Base-by-base conservation (phyloP, 2,888 invertebrate genomes). In the Physocephala rufipes region DNA sequence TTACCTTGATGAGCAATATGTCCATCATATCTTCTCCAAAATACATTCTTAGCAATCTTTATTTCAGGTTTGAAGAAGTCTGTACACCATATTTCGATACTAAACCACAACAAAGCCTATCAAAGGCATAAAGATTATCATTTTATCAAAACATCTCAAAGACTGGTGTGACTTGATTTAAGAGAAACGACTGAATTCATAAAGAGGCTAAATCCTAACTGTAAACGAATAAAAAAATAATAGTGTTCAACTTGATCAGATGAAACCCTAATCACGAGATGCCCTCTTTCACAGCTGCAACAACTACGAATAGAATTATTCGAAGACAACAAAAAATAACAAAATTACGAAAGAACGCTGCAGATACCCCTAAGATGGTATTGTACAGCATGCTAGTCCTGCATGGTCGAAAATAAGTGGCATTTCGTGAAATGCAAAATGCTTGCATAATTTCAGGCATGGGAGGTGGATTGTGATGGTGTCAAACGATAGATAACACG, bases 61-160 rank as follows among this genome's bases (percentile, higher is more conserved):
- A 66, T 53, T 16, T 24, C n/a, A 7, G 16, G 21, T 7, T n/a
- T n/a, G n/a, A n/a, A n/a, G 19, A 13, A 43, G 21, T 16, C 2
- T 4, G 36, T 4, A 19, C 30, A 30, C 43, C 30, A 24, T 36
- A 53, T 66, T 66, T 43, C 21, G 53, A 55, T 55, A n/a, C 55
- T 55, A 15, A 43, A 43, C 66, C 53, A 36, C 66, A 66, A 66
- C 55, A 55, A 66, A 55, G 66, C 21, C 53, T 55, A 53, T 30
- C 36, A 53, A 55, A 66, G 66, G 24, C 30, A 36, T 36, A 66
- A 55, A 55, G 53, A 36, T 55, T 43, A 62, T 12, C 51, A 19
- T 24, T 26, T 16, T 2, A 36, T 24, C 13, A 0, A 66, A 15
- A 7, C 21, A 24, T 15, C 24, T 58, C 16, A 13, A 30, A 55